phyloP scores from a whole-genome alignment of 2,888 invertebrate species.

The Cerastis leucographa region DNA sequence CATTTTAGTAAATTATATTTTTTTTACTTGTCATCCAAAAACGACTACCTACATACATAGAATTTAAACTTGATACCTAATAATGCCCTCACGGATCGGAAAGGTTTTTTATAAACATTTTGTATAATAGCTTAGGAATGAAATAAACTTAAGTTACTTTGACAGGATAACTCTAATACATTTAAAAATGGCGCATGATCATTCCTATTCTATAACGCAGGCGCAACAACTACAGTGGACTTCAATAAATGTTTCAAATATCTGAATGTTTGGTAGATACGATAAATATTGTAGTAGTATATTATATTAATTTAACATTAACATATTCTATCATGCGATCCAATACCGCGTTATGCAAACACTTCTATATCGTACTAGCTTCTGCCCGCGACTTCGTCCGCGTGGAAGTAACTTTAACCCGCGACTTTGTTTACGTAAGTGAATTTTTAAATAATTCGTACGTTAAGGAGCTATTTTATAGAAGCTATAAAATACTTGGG shows the following conservation, averaged over 20 bases:
- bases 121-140: background rate
- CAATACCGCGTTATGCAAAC: conserved; percentile 8
- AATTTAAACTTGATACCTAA: no score
- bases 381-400: no score
- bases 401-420: no score
- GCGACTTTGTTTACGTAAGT: no score
- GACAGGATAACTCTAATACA: background rate
- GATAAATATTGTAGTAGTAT: conserved; percentile 4
- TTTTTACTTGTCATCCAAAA: no score
- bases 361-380: conserved; percentile 16
- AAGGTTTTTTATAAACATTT: no score
- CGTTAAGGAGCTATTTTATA: no score
- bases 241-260: background rate
- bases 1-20: no score
- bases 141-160: background rate
- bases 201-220: background rate
- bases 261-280: conserved; percentile 34
- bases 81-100: no score
- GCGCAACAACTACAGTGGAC: conserved; percentile 7
- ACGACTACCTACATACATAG: no score
- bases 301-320: conserved; percentile 4
- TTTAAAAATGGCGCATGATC: background rate
- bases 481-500: no score
- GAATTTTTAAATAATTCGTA: no score
- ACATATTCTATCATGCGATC: background rate